Evolutionary conservation across 2,113 vertebrate species (phyloP).

Genomic region (Okapia johnstoni): DNA sequence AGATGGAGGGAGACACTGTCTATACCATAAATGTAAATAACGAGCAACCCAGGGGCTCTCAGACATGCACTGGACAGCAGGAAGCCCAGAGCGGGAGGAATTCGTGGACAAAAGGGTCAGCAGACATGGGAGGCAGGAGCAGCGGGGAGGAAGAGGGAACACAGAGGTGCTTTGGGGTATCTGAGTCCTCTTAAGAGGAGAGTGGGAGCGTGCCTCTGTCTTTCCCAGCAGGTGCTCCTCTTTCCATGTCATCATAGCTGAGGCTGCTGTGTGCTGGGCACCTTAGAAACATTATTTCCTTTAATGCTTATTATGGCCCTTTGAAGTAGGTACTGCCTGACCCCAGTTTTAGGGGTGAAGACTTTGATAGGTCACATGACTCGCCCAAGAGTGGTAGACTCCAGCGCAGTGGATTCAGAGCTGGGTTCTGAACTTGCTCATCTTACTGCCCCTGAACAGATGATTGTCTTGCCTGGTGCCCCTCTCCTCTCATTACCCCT

Average conservation of each 20-base stretch:
- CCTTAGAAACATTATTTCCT: neutral
- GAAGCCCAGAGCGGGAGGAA: neutral
- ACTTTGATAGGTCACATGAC: neutral
- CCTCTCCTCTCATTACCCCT: neutral
- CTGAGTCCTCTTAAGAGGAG: neutral
- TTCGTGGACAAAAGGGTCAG: neutral
- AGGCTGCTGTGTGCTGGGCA: neutral
- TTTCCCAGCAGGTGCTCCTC: neutral
- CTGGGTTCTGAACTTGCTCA: neutral
- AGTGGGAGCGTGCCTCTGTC: neutral
- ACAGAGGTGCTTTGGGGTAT: neutral
- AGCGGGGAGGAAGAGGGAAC: fast-evolving
- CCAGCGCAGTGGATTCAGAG: neutral
- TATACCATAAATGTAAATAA: too few species aligned
- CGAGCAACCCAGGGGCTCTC: neutral
- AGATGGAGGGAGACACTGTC: neutral
- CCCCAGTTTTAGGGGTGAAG: neutral
- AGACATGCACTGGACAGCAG: neutral
- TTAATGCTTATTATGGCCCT: neutral
- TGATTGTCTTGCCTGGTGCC: neutral
- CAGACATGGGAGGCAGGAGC: fast-evolving
- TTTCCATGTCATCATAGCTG: neutral
- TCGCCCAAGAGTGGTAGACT: fast-evolving
- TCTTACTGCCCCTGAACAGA: neutral
- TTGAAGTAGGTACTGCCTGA: neutral